Percentiles rank a stretch among this genome's conserved stretches.
Conservation (phyloP, 2,113 vertebrate species). For the Clinocottus analis region DNA sequence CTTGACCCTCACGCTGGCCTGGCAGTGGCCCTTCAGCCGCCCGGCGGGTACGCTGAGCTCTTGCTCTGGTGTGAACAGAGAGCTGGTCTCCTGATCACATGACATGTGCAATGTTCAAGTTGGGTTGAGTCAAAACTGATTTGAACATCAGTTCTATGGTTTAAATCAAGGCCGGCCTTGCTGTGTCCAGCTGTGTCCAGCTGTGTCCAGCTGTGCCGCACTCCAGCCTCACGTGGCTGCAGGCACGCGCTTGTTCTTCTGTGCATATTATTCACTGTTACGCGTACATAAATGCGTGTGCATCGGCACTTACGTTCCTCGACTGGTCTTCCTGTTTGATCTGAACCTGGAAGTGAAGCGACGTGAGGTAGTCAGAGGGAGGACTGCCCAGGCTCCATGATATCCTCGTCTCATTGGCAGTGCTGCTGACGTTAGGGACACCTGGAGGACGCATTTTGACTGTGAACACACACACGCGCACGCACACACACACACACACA, state of each 20-base stretch:
- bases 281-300: too few species aligned
- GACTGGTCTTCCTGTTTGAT: constrained; percentile 40
- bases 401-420: constrained; percentile 36
- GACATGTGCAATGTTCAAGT: background rate
- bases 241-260: background rate
- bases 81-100: constrained; percentile 21
- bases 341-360: constrained; percentile 65
- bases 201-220: too few species aligned
- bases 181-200: too few species aligned
- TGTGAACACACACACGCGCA: constrained; percentile 32
- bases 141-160: background rate
- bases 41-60: background rate
- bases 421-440: constrained; percentile 46
- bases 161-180: background rate
- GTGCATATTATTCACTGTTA: background rate
- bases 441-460: constrained; percentile 78
- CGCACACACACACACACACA: background rate
- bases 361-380: rapidly evolving
- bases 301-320: constrained; percentile 63
- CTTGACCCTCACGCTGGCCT: constrained; percentile 72
- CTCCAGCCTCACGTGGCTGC: background rate
- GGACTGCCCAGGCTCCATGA: constrained; percentile 61
- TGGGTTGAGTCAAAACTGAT: background rate
- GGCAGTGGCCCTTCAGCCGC: constrained; percentile 7
- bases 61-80: rapidly evolving